Conservation (phyloP, 2,797 vertebrate species). For the Melanogrammus aeglefinus region DNA sequence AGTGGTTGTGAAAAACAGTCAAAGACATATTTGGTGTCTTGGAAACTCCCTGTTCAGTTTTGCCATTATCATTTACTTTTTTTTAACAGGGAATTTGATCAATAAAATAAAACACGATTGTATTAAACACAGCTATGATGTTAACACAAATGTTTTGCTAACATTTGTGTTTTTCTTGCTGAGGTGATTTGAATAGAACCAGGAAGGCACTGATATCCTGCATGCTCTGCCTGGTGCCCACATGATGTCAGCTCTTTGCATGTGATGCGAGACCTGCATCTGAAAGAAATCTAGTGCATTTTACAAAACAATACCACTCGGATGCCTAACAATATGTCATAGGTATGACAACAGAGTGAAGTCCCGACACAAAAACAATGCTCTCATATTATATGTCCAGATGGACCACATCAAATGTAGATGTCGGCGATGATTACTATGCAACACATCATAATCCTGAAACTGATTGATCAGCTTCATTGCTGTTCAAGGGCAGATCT, state of each 20-base stretch:
- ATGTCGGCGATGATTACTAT: neutral
- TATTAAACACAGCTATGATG: slow-evolving; percentile 12
- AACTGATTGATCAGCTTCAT: neutral
- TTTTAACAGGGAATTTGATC: neutral
- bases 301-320: slow-evolving; percentile 5
- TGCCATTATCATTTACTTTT: neutral
- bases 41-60: neutral
- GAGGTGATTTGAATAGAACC: neutral
- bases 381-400: neutral
- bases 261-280: slow-evolving; percentile 52
- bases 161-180: neutral
- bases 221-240: slow-evolving; percentile 68
- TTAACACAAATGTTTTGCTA: slow-evolving; percentile 29
- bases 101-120: neutral
- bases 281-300: slow-evolving; percentile 48
- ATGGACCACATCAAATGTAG: neutral
- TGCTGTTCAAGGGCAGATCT: neutral
- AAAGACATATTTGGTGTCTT: neutral
- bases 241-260: slow-evolving; percentile 52
- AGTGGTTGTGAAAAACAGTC: neutral
- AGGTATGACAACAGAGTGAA: neutral
- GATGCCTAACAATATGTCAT: neutral
- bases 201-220: slow-evolving; percentile 43
- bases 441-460: neutral
- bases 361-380: neutral